Conservation (phyloP, 2,113 vertebrate genomes). For the Odocoileus virginianus region DNA sequence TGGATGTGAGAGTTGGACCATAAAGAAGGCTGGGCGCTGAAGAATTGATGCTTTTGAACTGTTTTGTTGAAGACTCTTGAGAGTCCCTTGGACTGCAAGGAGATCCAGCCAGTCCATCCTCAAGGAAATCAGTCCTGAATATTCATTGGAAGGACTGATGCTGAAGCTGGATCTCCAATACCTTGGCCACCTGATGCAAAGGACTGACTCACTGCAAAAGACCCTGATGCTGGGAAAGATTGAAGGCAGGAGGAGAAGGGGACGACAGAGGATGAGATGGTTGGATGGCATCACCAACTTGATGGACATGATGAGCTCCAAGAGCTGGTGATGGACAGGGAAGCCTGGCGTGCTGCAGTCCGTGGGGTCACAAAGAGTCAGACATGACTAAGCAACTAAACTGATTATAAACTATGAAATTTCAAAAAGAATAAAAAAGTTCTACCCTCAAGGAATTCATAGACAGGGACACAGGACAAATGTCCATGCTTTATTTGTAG, state of each 20-base stretch:
- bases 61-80: not conserved
- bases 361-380: rapidly evolving
- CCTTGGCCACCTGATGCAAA: not conserved
- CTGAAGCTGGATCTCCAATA: not conserved
- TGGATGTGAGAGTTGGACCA: not conserved
- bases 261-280: not conserved
- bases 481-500: not conserved
- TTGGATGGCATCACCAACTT: not conserved
- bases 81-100: not conserved
- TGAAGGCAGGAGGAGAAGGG: not conserved
- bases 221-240: not conserved
- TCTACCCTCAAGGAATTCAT: not conserved
- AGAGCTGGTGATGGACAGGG: not conserved
- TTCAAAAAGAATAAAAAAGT: not conserved
- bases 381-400: not conserved
- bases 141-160: not conserved
- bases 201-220: not conserved
- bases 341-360: not conserved
- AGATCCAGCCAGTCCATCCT: not conserved
- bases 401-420: not conserved
- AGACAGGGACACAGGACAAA: not conserved
- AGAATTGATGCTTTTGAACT: not conserved
- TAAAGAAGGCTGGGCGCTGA: not conserved
- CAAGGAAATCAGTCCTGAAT: not conserved
- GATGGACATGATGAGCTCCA: not conserved